These are phyloP conservation scores for Andrena dorsata DNA, from an alignment of 2,888 invertebrate species.

Conservation along the genomic window DNA sequence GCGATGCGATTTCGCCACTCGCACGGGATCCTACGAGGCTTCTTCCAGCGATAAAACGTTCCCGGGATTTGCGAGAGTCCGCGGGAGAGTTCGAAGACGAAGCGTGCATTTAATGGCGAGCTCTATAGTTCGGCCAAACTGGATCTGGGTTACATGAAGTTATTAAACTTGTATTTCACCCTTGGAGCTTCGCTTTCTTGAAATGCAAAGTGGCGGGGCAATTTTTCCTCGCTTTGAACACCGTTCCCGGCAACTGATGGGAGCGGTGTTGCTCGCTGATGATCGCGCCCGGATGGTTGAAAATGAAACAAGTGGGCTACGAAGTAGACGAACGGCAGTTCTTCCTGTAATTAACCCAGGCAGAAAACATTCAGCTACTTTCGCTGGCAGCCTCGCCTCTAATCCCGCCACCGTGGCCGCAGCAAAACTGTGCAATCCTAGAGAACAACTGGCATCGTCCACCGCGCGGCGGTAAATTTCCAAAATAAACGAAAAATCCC, in stretches of 20 bases:
- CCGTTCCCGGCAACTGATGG: too few relatives aligned
- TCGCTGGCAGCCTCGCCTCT: neutral
- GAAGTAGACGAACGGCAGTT: neutral
- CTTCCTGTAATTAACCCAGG: neutral
- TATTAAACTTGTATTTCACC: constrained; percentile 34
- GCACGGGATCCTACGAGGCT: constrained; percentile 11
- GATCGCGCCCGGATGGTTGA: neutral
- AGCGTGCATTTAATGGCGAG: constrained; percentile 31
- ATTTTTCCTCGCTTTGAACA: neutral
- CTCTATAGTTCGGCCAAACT: neutral
- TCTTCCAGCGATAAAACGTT: constrained; percentile 25
- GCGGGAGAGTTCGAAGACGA: constrained; percentile 23
- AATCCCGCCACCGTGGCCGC: neutral
- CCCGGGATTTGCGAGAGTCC: constrained; percentile 31
- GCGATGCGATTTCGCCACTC: constrained; percentile 52
- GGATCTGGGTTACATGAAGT: constrained; percentile 5
- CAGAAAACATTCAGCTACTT: constrained; percentile 11
- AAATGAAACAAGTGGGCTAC: neutral
- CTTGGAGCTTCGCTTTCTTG: neutral
- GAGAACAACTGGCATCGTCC: constrained; percentile 21
- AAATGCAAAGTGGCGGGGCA: constrained; percentile 5
- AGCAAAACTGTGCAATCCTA: neutral
- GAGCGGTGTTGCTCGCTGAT: neutral
- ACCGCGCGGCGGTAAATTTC: constrained; percentile 46
- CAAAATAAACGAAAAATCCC: constrained; percentile 55